Evolutionary conservation across 2,113 vertebrate species (phyloP).

Genomic region (Callipepla californica): DNA sequence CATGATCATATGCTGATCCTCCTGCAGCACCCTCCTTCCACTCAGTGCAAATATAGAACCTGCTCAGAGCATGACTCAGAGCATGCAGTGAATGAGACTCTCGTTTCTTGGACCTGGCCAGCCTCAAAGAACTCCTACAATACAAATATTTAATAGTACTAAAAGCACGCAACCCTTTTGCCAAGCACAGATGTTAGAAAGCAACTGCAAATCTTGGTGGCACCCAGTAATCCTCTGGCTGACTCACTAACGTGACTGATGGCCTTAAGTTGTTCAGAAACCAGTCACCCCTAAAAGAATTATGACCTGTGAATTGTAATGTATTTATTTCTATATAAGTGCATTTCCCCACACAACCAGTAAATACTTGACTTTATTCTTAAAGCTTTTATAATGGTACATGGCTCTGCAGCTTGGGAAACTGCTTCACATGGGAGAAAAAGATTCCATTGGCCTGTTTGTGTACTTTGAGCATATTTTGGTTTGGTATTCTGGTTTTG

Average conservation of each 20-base stretch:
- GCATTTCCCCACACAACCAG: neutral
- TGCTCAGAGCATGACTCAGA: slow-evolving; percentile 16
- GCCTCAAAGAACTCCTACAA: slow-evolving; percentile 47
- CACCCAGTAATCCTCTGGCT: slow-evolving; percentile 14
- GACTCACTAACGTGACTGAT: slow-evolving; percentile 12
- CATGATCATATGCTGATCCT: neutral
- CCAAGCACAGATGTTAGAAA: slow-evolving; percentile 54
- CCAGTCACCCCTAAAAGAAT: neutral
- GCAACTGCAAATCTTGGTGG: slow-evolving; percentile 49
- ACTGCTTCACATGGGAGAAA: neutral
- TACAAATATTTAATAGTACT: slow-evolving; percentile 60
- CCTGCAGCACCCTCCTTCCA: neutral
- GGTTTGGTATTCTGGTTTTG: neutral
- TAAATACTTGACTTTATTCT: neutral
- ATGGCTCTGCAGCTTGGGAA: neutral
- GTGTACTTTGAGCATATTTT: neutral
- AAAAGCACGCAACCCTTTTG: slow-evolving; percentile 38
- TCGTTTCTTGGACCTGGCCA: slow-evolving; percentile 34
- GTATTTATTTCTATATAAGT: neutral
- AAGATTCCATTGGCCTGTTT: neutral
- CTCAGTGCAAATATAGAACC: neutral
- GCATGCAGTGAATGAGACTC: slow-evolving; percentile 39
- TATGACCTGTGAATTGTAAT: neutral
- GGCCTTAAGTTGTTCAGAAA: slow-evolving; percentile 19
- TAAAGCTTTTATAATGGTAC: neutral